A percentile compares a stretch with the other conserved stretches of the same genome.
These are phyloP conservation scores for Pollenia angustigena DNA, from an alignment of 2,888 invertebrate species.

Conservation along the genomic window DNA sequence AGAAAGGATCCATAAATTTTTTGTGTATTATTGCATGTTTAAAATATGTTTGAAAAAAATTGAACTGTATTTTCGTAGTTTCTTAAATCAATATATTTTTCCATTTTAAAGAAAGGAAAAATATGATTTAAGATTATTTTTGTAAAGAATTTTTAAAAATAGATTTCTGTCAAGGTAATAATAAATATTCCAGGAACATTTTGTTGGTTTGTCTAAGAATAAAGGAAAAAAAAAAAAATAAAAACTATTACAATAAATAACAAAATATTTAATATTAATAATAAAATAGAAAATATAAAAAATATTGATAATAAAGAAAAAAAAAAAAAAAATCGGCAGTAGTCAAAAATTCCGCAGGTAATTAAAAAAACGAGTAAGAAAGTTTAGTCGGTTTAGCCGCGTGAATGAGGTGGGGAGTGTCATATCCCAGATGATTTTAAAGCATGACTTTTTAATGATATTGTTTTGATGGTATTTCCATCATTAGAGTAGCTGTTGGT, in stretches of 20 bases:
- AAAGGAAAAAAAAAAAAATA: background rate
- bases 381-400: too few relatives aligned
- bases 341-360: too few relatives aligned
- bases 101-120: background rate
- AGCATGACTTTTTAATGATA: too few relatives aligned
- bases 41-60: background rate
- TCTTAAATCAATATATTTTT: conserved; percentile 52
- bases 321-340: background rate
- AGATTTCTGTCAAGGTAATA: background rate
- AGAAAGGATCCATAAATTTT: conserved; percentile 33
- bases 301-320: too few relatives aligned
- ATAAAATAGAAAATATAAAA: background rate
- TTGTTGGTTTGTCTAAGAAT: background rate
- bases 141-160: background rate
- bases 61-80: conserved; percentile 19
- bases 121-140: background rate
- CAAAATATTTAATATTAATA: too few relatives aligned
- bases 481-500: too few relatives aligned
- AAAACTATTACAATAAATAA: conserved; percentile 2
- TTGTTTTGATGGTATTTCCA: too few relatives aligned
- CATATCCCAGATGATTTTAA: too few relatives aligned
- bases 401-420: too few relatives aligned
- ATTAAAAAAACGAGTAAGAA: too few relatives aligned
- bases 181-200: background rate
- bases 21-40: conserved; percentile 8